Base-by-base conservation (phyloP, 2,113 vertebrate genomes). In the Microtus richardsoni region DNA sequence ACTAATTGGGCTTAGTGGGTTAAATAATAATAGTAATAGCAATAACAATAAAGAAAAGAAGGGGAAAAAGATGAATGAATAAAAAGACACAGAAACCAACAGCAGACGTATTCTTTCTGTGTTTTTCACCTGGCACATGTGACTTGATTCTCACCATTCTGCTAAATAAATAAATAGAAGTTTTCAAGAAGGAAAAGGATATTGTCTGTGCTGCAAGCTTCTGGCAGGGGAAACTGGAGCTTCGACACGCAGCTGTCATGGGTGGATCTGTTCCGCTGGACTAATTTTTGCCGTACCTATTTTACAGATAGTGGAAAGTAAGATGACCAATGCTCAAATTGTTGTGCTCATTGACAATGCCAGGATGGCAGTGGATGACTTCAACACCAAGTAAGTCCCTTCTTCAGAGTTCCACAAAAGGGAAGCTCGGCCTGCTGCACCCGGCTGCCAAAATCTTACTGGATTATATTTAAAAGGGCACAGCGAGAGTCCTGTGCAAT, bases 271-370 rank as follows among this genome's bases (percentile, higher is more conserved):
- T 78, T 75, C 13, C 0, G 13, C 10, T 5, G n/a, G 33, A 66
- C 2, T 82, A 85, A 87, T 30, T 58, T 89, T 91, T 21, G 7
- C 47, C 95, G 5, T 19, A 11, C 26, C 0, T 97, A 60, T 98
- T 95, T 97, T 98, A 71, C 98, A 99, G 99, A 98, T 99, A 71
- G 96, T 98, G 91, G 97, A 98, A 11, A 94, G 98, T 12, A 99
- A 98, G 96, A 91, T 98, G 94, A 96, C 96, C 94, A 99, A 99
- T 1, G 98, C 98, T n/a, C 97, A 98, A 30, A 97, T 99, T 80
- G 94, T 98, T 13, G 95, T 99, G 28, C 98, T 99, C 88, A 98
- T 99, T 3, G 99, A 99, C 98, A 99, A 99, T 0, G 99, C 99
- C 30, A 98, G 96, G 95, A 98, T 99, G 97, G 99, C 99, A 12